Evolutionary conservation across 1,140 invertebrate species (phyloP), one percentile per base, ranked within the genome.

Genomic region (Drosophila obscura): DNA sequence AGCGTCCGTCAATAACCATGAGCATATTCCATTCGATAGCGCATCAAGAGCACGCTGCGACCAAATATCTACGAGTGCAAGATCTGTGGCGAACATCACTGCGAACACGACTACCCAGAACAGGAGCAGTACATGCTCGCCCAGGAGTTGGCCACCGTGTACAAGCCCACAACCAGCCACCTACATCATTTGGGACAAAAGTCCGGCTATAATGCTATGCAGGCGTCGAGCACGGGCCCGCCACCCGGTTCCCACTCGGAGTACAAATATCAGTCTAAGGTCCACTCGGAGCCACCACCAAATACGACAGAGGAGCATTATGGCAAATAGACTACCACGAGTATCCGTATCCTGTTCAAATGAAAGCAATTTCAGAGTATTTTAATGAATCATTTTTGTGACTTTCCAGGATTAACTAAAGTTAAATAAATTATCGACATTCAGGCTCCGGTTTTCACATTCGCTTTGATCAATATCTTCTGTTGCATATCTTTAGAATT

Each of bases 1-100:
- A 15, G 15, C 0, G 2, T 0, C 0, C 0, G 16, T 7, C 11
- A 8, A 16, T 67, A 31, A 52, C n/a, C 4, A 2, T 11, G 1
- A 31, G 1, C 0, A n/a, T 0, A 8, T 19, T 11, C 62, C 69
- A 83, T 9, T 8, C 0, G 75, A 11, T 73, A 94, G 94, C 94
- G 94, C 92, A 74, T 94, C 4, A 92, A 92, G 51, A 93, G 92
- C 65, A 92, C 94, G 1, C 90, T 94, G 8, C 93, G 92, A 45
- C 94, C 94, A 11, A 93, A 93, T 57, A 93, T 94, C 48, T 93
- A 94, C 44, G 94, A 94, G 60, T 94, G 94, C 71, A 93, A 93
- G 69, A 91, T 93, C 7, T 94, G 94, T 72, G 93, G 93, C 5
- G 91, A 92, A 52, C 92, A 92, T 73, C 92, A 93, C 57, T 93